Percentiles rank a stretch among this genome's conserved stretches.
Conservation (phyloP, 2,113 vertebrate species). For the Planiliza haematocheilus region DNA sequence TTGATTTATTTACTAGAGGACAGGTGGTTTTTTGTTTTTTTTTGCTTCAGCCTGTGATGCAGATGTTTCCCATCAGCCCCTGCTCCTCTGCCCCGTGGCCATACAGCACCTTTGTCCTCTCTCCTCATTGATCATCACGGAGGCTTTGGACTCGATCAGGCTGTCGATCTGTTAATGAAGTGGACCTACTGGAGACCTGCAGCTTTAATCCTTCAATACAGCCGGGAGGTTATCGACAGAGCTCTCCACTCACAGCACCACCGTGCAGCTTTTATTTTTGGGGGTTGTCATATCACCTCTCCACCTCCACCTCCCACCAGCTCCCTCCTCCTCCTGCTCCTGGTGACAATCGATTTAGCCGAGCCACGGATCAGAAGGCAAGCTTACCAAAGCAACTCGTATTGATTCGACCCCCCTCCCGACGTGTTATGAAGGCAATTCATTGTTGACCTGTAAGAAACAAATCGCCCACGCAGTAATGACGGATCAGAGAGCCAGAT, state of each 20-base stretch:
- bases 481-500: slow-evolving; percentile 21
- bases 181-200: slow-evolving; percentile 11
- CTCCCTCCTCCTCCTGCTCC: background rate
- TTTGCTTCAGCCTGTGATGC: background rate
- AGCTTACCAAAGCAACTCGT: slow-evolving; percentile 17
- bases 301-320: background rate
- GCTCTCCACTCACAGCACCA: background rate
- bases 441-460: slow-evolving; percentile 36
- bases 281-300: background rate
- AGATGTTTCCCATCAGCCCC: slow-evolving; percentile 32
- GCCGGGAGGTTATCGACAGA: slow-evolving; percentile 2
- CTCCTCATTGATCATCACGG: slow-evolving; percentile 21
- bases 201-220: slow-evolving; percentile 18
- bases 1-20: too few relatives aligned
- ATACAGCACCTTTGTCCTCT: background rate
- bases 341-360: slow-evolving; percentile 26
- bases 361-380: slow-evolving; percentile 30
- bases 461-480: slow-evolving; percentile 7
- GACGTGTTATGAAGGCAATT: slow-evolving; percentile 32
- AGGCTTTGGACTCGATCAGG: background rate
- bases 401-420: slow-evolving; percentile 31
- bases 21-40: background rate
- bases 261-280: background rate
- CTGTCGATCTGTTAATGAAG: slow-evolving; percentile 34
- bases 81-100: slow-evolving; percentile 17